phyloP scores from a whole-genome alignment of 2,797 vertebrate species.

The Phoebastria nigripes region DNA sequence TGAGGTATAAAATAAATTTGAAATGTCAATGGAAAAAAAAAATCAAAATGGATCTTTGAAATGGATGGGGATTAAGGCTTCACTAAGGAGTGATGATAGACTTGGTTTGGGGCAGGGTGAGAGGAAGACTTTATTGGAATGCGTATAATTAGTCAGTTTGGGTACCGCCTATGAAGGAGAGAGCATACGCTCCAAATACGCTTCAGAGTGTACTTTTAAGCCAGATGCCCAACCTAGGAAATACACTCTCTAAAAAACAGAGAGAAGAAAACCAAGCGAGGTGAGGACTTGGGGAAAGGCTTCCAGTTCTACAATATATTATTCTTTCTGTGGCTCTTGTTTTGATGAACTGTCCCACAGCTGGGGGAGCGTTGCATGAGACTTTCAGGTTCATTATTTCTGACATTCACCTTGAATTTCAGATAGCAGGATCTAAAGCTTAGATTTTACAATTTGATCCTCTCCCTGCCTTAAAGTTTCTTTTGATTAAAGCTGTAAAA shows the following conservation, averaged over 20 bases:
- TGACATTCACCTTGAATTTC: constrained; percentile 4
- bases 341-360: not conserved
- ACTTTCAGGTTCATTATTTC: constrained; percentile 6
- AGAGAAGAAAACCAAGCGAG: not conserved
- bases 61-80: not conserved
- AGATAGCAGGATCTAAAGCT: constrained; percentile 11
- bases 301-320: not conserved
- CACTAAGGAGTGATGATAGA: not conserved
- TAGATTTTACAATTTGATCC: constrained; percentile 18
- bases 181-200: not conserved
- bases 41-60: not conserved
- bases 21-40: not conserved
- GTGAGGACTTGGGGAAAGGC: not conserved
- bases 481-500: constrained; percentile 47
- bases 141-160: not conserved
- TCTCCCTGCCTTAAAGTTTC: constrained; percentile 19
- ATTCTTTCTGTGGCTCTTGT: not conserved
- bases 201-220: not conserved
- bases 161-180: not conserved
- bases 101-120: constrained; percentile 4
- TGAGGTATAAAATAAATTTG: not conserved
- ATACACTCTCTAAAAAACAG: not conserved
- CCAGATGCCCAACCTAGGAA: not conserved
- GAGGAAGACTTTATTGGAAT: not conserved
- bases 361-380: not conserved